Evolutionary conservation across 2,888 invertebrate genomes (phyloP).

Genomic region (Drosophila cracens): DNA sequence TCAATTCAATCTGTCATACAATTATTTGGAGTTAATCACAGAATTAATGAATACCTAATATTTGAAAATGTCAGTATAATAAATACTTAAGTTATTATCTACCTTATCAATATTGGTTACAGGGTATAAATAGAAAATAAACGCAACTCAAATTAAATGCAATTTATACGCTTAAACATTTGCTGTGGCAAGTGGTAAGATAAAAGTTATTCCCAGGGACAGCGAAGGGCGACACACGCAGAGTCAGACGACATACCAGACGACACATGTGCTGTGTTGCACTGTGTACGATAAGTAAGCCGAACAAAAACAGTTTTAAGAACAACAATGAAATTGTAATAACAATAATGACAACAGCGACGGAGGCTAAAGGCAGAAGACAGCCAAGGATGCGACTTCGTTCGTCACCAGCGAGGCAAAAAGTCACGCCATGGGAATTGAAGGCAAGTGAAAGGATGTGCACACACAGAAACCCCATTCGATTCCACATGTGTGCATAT

Average conservation of each 20-base stretch:
- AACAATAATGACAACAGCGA: conserved; percentile 60
- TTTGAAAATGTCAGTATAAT: background rate
- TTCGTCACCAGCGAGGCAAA: conserved; percentile 39
- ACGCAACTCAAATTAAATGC: conserved; percentile 46
- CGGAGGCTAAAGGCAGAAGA: conserved; percentile 26
- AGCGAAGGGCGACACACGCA: conserved; percentile 15
- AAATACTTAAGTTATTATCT: background rate
- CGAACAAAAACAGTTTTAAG: conserved; percentile 47
- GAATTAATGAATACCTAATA: background rate
- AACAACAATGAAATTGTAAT: conserved; percentile 66
- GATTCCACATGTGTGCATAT: conserved; percentile 25
- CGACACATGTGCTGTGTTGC: conserved; percentile 57
- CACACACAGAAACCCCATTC: background rate
- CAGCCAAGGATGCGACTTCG: conserved; percentile 48
- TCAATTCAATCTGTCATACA: background rate
- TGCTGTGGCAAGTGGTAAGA: conserved; percentile 30
- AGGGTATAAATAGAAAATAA: conserved; percentile 25
- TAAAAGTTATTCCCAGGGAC: conserved; percentile 27
- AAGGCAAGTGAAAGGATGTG: conserved; percentile 25
- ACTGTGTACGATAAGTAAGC: conserved; percentile 64
- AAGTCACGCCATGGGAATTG: conserved; percentile 55
- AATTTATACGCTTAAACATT: conserved; percentile 58
- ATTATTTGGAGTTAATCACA: background rate
- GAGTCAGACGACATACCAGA: conserved; percentile 29
- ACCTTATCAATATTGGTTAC: background rate